phyloP scores from a whole-genome alignment of 1,140 invertebrate species.

The Polyergus mexicanus region DNA sequence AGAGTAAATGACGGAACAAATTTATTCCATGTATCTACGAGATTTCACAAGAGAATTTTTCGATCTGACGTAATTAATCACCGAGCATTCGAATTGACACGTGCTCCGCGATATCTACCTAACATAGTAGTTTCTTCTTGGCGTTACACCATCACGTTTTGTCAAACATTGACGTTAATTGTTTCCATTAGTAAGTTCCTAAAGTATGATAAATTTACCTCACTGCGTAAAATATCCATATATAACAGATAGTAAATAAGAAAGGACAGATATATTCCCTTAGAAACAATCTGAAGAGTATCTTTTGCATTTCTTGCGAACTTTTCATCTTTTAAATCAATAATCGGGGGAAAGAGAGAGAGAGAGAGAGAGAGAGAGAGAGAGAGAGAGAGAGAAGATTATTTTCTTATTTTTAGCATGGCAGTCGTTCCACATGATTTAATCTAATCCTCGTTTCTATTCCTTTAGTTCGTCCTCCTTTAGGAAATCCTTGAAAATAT shows the following conservation, averaged over 20 bases:
- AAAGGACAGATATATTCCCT: not conserved
- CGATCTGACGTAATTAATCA: slow-evolving; percentile 17
- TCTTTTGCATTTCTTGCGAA: not conserved
- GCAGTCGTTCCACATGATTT: slow-evolving; percentile 43
- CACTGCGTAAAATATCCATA: not conserved
- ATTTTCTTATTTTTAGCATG: slow-evolving; percentile 57
- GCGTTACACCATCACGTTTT: not conserved
- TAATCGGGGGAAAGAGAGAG: no score
- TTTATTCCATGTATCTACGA: slow-evolving; percentile 34
- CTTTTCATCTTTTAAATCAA: not conserved
- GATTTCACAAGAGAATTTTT: slow-evolving; percentile 22
- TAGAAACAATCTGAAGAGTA: not conserved
- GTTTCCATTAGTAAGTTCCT: slow-evolving; percentile 12
- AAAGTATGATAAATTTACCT: slow-evolving; percentile 3
- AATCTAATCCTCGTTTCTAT: slow-evolving; percentile 43
- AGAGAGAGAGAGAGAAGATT: no score
- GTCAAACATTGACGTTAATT: not conserved
- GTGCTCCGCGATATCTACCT: not conserved
- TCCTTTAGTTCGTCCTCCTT: slow-evolving; percentile 39
- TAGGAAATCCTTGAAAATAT: slow-evolving; percentile 67
- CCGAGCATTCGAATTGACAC: not conserved
- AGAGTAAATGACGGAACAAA: not conserved
- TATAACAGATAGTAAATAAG: not conserved
- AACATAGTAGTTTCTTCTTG: not conserved
- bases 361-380: no score